Percentiles rank a stretch among this genome's conserved stretches.
These are phyloP conservation scores for Andrena praecox DNA, from an alignment of 2,888 invertebrate species.

Conservation along the genomic window DNA sequence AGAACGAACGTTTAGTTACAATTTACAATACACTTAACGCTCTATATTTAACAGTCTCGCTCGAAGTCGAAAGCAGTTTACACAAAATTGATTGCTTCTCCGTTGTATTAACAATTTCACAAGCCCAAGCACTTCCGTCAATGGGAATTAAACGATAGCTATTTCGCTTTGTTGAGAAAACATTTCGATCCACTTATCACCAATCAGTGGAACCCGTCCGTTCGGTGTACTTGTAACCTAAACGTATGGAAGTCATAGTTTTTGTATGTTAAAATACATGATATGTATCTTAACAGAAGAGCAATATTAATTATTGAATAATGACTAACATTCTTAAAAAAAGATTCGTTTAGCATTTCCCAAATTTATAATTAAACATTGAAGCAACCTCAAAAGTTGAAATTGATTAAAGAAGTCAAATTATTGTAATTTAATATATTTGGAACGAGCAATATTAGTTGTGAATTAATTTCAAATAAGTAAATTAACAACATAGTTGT, in stretches of 20 bases:
- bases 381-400: no score
- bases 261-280: background rate
- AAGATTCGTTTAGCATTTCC: no score
- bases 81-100: conserved; percentile 23
- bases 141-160: conserved; percentile 1
- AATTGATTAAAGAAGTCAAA: no score
- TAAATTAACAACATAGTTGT: background rate
- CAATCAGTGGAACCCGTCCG: background rate
- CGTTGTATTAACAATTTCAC: conserved; percentile 2
- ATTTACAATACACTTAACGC: conserved; percentile 38
- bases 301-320: no score
- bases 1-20: conserved; percentile 43
- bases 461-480: no score
- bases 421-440: no score
- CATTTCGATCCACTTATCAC: background rate
- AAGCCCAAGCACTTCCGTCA: background rate
- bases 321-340: no score
- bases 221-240: background rate
- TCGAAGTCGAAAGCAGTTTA: conserved; percentile 13
- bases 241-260: background rate
- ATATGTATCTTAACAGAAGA: no score
- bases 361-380: no score
- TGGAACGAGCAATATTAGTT: background rate
- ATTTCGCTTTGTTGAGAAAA: background rate
- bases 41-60: conserved; percentile 43